These are phyloP conservation scores for Molossus molossus DNA, from an alignment of 2,797 vertebrate species.

Conservation along the genomic window DNA sequence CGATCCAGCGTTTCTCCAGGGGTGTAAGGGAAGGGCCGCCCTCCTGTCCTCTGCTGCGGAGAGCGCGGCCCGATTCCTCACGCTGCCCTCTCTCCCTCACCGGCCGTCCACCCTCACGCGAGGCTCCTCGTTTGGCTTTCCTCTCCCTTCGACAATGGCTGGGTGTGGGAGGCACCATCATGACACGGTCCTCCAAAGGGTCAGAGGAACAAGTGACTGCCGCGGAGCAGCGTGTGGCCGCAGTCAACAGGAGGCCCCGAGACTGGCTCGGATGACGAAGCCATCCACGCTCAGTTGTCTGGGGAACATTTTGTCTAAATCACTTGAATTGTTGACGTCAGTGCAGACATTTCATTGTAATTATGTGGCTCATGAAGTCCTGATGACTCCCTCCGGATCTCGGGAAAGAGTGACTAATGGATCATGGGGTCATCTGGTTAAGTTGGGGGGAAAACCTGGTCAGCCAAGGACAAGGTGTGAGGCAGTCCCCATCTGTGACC, in stretches of 20 bases:
- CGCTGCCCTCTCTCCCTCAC: neutral
- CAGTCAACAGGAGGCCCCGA: neutral
- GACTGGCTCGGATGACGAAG: neutral
- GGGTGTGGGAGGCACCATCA: neutral
- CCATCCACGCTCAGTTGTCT: neutral
- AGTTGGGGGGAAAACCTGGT: neutral
- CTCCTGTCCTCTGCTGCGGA: neutral
- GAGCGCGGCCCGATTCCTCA: too few species aligned
- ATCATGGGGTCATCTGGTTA: conserved; percentile 35
- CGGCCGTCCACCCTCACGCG: neutral
- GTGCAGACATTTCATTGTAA: conserved; percentile 23
- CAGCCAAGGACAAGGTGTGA: conserved; percentile 20
- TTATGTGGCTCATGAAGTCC: conserved; percentile 6
- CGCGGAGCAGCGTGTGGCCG: neutral
- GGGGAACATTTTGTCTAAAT: conserved; percentile 38
- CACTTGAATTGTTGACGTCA: neutral
- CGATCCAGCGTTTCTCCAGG: neutral
- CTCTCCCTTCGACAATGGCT: neutral
- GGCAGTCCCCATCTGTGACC: neutral
- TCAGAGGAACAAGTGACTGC: neutral
- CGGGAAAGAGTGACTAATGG: conserved; percentile 57
- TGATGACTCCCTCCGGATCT: conserved; percentile 9
- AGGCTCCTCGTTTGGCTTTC: neutral
- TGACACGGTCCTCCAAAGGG: neutral
- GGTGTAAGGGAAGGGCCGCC: neutral